Evolutionary conservation across 1,140 invertebrate species (phyloP).

Genomic region (Subanguina moxae): DNA sequence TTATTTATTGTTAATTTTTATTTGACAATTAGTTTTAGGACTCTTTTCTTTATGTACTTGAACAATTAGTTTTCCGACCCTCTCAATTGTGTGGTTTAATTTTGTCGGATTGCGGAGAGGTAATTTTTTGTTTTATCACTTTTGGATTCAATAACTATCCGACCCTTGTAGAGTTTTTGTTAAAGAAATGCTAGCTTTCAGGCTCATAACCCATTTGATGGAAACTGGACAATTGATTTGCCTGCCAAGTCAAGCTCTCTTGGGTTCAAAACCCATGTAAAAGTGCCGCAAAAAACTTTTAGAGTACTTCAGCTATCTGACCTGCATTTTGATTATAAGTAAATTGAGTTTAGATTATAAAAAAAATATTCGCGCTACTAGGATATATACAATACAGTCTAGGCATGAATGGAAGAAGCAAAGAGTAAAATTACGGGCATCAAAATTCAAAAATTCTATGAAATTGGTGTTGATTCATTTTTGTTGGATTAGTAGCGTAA

Average conservation of each 20-base stretch:
- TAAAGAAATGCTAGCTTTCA: too few species aligned
- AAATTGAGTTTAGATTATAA: slow-evolving; percentile 2
- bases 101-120: slow-evolving; percentile 31
- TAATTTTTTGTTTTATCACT: too few species aligned
- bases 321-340: slow-evolving; percentile 62
- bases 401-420: too few species aligned
- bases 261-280: background rate
- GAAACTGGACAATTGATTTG: slow-evolving; percentile 39
- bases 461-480: too few species aligned
- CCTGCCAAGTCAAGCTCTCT: slow-evolving; percentile 25
- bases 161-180: too few species aligned
- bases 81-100: slow-evolving; percentile 42
- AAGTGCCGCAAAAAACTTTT: slow-evolving; percentile 35
- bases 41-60: slow-evolving; percentile 42
- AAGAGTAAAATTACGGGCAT: too few species aligned
- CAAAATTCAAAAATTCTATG: too few species aligned
- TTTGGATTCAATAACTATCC: too few species aligned
- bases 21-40: too few species aligned
- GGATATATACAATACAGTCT: too few species aligned
- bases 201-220: slow-evolving; percentile 44
- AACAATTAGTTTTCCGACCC: slow-evolving; percentile 34
- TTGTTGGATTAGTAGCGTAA: too few species aligned
- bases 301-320: slow-evolving; percentile 62
- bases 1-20: slow-evolving; percentile 7
- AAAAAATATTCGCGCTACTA: too few species aligned